Percentiles rank a stretch among this genome's conserved stretches.
phyloP scores from a whole-genome alignment of 2,888 invertebrate species.

The Chalcis sispes region DNA sequence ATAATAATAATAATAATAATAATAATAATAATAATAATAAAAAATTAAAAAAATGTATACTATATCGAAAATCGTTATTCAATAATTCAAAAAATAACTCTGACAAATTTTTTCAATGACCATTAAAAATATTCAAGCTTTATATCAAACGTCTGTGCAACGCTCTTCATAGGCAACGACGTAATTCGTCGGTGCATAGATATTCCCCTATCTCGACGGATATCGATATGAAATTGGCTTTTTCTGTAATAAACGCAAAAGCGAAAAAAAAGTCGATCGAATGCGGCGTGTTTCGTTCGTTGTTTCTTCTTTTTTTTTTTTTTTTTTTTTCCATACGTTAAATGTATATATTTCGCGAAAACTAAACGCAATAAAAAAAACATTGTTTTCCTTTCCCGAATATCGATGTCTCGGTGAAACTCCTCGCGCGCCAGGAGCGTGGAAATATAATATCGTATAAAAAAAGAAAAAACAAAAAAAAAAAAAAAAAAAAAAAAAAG shows the following conservation, averaged over 20 bases:
- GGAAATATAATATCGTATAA: not conserved
- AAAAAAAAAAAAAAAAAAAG: not conserved
- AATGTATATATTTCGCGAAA: conserved; percentile 25
- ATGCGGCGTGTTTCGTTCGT: conserved; percentile 31
- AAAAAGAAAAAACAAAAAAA: conserved; percentile 20
- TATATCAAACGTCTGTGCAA: not conserved
- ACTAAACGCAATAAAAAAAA: conserved; percentile 52
- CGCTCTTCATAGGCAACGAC: not conserved
- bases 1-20: too few species aligned
- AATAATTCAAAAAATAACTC: not conserved
- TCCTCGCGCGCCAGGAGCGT: too few species aligned
- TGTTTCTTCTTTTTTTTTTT: not conserved
- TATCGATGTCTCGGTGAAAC: conserved; percentile 47
- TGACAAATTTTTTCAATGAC: conserved; percentile 5
- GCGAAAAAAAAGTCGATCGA: conserved; percentile 52
- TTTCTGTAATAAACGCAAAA: conserved; percentile 53
- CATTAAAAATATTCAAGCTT: not conserved
- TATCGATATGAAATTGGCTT: conserved; percentile 37
- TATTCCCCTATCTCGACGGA: conserved; percentile 5
- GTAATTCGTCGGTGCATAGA: not conserved
- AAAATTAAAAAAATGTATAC: too few species aligned
- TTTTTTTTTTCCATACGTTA: too few species aligned
- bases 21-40: too few species aligned
- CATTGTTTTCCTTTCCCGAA: conserved; percentile 50
- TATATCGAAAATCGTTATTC: not conserved